Evolutionary conservation across 53 echinoderm and acorn worm genomes (phyloP).

Genomic region (Mesocentrotus franciscanus): DNA sequence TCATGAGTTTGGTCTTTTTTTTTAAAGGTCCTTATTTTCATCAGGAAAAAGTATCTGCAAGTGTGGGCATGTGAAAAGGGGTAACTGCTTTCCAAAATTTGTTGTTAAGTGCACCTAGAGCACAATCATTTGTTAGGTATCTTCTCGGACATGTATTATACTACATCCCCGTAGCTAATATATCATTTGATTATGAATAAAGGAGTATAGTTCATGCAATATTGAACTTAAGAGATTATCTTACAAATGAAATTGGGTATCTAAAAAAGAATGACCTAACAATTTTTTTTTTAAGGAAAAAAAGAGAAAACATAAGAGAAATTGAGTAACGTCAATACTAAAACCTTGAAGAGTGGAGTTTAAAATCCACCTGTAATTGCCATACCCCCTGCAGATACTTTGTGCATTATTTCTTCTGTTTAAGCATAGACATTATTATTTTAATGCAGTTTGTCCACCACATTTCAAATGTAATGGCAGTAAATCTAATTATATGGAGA

Average conservation of each 20-base stretch:
- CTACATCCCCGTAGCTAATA: neutral
- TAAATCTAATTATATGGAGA: neutral
- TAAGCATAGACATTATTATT: neutral
- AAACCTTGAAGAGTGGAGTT: neutral
- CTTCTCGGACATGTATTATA: neutral
- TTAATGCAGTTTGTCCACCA: conserved; percentile 33
- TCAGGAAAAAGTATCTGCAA: neutral
- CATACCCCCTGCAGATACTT: conserved; percentile 22
- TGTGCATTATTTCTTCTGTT: neutral
- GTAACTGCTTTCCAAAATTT: neutral
- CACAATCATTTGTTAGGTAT: neutral
- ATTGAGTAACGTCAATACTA: neutral
- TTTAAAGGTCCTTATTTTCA: neutral
- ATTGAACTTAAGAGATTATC: neutral
- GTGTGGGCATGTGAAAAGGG: neutral
- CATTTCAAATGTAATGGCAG: neutral
- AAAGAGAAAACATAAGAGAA: neutral
- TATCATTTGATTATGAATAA: neutral
- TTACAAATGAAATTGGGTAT: neutral
- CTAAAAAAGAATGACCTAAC: neutral
- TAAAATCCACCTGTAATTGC: neutral
- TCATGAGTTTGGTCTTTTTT: neutral
- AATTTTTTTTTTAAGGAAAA: no score
- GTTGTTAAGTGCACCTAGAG: neutral
- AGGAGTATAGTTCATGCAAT: neutral